Evolutionary conservation across 2,888 invertebrate genomes (phyloP).

Genomic region (Leptopterna dolabrata): DNA sequence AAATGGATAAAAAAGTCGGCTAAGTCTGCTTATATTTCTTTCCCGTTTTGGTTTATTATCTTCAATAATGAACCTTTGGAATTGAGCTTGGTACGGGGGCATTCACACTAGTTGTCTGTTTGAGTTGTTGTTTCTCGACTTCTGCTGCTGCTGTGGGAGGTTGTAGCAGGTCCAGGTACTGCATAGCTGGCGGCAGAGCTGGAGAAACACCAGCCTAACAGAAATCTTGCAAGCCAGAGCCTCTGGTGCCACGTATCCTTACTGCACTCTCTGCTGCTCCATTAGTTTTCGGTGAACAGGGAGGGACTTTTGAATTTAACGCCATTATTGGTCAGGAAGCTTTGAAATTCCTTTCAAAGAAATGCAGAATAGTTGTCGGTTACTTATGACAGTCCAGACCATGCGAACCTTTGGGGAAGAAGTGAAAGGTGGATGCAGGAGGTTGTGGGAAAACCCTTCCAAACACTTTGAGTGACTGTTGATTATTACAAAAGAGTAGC

Average conservation of each 20-base stretch:
- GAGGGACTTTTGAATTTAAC: constrained; percentile 19
- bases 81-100: background rate
- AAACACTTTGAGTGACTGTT: background rate
- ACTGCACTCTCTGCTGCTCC: constrained; percentile 22
- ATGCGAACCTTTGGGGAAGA: background rate
- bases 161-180: background rate
- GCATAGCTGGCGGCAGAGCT: background rate
- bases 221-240: no score
- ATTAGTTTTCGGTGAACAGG: constrained; percentile 14
- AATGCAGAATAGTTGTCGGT: constrained; percentile 7
- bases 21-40: no score
- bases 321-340: background rate
- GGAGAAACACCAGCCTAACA: background rate
- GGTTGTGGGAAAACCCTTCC: background rate
- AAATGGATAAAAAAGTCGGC: no score
- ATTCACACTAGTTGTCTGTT: background rate
- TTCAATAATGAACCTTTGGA: no score
- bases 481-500: background rate
- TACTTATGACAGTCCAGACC: constrained; percentile 6
- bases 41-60: no score
- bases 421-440: background rate
- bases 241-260: background rate
- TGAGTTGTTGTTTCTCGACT: background rate
- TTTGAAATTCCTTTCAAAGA: constrained; percentile 25
- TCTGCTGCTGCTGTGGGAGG: background rate